Percentiles rank a stretch among this genome's conserved stretches.
phyloP scores from a whole-genome alignment of 1,140 invertebrate species.

The Lutraria rhynchaena region DNA sequence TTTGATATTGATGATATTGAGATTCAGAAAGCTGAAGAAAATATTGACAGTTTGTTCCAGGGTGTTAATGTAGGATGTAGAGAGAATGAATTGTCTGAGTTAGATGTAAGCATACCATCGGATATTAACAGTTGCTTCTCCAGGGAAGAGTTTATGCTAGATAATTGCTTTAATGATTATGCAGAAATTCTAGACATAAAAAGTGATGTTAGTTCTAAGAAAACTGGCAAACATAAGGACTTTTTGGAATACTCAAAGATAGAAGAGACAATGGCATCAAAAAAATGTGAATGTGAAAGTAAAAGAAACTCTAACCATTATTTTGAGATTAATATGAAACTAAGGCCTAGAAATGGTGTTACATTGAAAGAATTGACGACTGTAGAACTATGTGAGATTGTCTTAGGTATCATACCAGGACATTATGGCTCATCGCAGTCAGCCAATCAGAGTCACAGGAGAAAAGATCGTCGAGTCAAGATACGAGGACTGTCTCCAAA shows the following conservation, averaged over 20 bases:
- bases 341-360: conserved; percentile 2
- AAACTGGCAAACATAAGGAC: conserved; percentile 8
- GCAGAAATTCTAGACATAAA: not conserved
- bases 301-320: conserved; percentile 9
- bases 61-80: not conserved
- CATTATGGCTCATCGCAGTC: conserved; percentile 36
- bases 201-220: not conserved
- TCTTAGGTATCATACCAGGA: conserved; percentile 54
- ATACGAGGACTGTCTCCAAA: conserved; percentile 35
- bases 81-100: conserved; percentile 8
- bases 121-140: conserved; percentile 49
- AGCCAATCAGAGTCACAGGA: conserved; percentile 14
- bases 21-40: conserved; percentile 34
- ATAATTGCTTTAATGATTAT: conserved; percentile 13
- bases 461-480: conserved; percentile 47
- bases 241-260: conserved; percentile 25
- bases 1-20: conserved; percentile 6
- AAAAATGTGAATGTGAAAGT: conserved; percentile 16
- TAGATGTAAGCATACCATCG: conserved; percentile 17
- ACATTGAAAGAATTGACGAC: conserved; percentile 3
- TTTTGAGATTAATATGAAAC: conserved; percentile 27
- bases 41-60: conserved; percentile 55
- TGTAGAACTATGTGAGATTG: conserved; percentile 49
- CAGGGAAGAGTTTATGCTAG: conserved; percentile 6
- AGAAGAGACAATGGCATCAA: not conserved